These are phyloP conservation scores for Apodemus sylvaticus DNA, from an alignment of 2,113 vertebrate species.

Conservation along the genomic window DNA sequence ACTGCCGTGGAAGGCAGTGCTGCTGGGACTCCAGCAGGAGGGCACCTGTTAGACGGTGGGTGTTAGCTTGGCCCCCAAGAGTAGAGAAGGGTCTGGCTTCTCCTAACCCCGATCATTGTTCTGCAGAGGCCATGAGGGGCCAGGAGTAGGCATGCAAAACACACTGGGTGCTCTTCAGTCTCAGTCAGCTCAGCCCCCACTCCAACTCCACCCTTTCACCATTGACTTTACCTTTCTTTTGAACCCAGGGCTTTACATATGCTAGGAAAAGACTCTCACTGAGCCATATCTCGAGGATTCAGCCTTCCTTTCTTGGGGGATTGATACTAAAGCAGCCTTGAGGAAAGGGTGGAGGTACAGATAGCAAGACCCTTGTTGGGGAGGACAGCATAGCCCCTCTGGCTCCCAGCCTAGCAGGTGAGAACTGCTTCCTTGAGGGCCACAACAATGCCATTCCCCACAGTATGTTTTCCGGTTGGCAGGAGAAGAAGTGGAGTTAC, in stretches of 20 bases:
- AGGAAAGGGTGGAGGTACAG: background rate
- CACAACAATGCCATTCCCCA: background rate
- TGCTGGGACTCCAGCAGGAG: background rate
- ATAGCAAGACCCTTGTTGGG: background rate
- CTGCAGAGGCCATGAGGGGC: background rate
- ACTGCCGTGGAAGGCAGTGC: background rate
- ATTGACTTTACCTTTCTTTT: background rate
- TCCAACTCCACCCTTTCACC: background rate
- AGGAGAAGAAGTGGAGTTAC: background rate
- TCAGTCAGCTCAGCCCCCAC: background rate
- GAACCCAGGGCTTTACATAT: background rate
- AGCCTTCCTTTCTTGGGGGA: slow-evolving; percentile 20
- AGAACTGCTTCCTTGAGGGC: background rate
- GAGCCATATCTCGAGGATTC: background rate
- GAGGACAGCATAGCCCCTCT: background rate
- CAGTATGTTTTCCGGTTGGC: background rate
- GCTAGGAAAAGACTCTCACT: background rate
- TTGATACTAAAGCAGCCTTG: background rate
- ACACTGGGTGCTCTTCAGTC: background rate
- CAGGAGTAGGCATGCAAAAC: background rate
- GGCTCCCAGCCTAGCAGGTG: background rate
- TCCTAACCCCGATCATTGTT: background rate
- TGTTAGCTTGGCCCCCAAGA: background rate
- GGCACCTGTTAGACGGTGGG: background rate
- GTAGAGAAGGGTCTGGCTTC: background rate